A percentile compares a stretch with the other conserved stretches of the same genome.
phyloP scores from a whole-genome alignment of 2,888 invertebrate species.

The Tyria jacobaeae region DNA sequence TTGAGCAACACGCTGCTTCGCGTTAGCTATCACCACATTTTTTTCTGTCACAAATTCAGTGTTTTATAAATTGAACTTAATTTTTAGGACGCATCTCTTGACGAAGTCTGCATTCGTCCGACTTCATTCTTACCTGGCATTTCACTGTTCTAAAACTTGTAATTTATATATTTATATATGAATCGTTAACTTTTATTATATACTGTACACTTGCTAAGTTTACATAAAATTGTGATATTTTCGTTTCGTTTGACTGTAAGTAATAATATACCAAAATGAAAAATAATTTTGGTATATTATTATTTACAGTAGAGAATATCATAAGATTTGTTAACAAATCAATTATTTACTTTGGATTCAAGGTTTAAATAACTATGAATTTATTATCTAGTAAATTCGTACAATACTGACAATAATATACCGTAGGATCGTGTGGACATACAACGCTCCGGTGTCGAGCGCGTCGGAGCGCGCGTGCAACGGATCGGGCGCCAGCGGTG shows the following conservation, averaged over 20 bases:
- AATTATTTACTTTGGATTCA: too few species aligned
- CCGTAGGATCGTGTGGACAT: constrained; percentile 94
- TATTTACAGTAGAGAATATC: background rate
- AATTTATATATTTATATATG: too few species aligned
- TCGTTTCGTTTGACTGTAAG: too few species aligned
- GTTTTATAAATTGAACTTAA: constrained; percentile 8
- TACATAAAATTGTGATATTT: too few species aligned
- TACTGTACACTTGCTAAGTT: too few species aligned
- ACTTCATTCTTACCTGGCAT: background rate
- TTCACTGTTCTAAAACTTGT: background rate
- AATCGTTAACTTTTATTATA: too few species aligned
- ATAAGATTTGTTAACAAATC: background rate
- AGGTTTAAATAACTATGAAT: too few species aligned
- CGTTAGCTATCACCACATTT: constrained; percentile 47
- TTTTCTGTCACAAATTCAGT: constrained; percentile 40
- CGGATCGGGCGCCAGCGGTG: constrained; percentile 86
- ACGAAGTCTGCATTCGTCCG: background rate
- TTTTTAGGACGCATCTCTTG: background rate
- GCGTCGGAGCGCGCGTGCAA: constrained; percentile 85
- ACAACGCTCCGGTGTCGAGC: constrained; percentile 93
- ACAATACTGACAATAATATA: constrained; percentile 15
- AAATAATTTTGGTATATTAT: background rate
- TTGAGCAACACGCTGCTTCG: constrained; percentile 49
- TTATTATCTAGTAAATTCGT: too few species aligned
- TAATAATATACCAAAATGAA: too few species aligned